phyloP scores from a whole-genome alignment of 2,797 vertebrate genomes.

The Hirundo rustica region DNA sequence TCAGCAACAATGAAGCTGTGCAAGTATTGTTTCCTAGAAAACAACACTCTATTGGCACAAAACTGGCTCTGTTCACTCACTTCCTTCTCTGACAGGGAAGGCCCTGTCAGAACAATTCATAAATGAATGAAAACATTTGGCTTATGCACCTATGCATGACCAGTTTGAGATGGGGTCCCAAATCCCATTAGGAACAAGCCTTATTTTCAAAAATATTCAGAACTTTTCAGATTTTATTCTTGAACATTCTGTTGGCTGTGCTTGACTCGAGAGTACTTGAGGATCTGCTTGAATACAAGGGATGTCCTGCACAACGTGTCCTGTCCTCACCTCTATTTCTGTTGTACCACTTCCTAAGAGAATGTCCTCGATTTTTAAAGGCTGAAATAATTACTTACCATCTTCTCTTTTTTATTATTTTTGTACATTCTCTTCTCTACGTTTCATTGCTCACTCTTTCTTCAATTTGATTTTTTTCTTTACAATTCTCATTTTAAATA shows the following conservation, averaged over 20 bases:
- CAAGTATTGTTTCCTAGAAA: not conserved
- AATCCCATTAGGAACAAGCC: not conserved
- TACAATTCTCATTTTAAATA: not conserved
- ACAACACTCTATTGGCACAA: not conserved
- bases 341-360: not conserved
- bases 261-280: not conserved
- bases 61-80: not conserved
- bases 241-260: not conserved
- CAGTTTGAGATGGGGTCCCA: not conserved
- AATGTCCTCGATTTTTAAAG: not conserved
- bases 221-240: not conserved
- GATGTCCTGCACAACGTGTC: not conserved
- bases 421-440: not conserved
- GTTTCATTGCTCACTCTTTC: not conserved
- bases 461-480: not conserved
- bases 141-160: not conserved
- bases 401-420: not conserved
- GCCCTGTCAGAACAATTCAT: not conserved
- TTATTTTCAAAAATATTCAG: not conserved
- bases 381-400: not conserved
- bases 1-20: not conserved
- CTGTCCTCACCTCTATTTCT: not conserved
- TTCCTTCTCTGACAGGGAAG: not conserved
- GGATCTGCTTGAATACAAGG: not conserved
- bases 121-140: not conserved